A percentile compares a stretch with the other conserved stretches of the same genome.
These are phyloP conservation scores for Anniella stebbinsi DNA, from an alignment of 2,797 vertebrate genomes.

Conservation along the genomic window DNA sequence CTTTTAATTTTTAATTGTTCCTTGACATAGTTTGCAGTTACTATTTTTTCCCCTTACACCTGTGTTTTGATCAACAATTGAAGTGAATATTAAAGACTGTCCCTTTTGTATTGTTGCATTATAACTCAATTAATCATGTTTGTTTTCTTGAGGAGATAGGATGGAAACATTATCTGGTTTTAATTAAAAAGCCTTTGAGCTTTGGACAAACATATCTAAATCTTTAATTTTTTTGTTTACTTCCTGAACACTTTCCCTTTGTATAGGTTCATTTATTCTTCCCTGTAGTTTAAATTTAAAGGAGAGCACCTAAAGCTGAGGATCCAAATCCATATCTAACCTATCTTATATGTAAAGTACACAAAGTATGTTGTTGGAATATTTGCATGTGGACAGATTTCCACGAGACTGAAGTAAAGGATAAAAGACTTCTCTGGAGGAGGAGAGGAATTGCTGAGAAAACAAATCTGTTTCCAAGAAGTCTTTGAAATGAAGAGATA, in stretches of 20 bases:
- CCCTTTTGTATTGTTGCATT: neutral
- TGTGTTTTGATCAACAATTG: fast-evolving
- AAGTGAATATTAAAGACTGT: neutral
- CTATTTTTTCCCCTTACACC: neutral
- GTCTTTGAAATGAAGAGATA: neutral
- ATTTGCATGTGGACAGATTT: neutral
- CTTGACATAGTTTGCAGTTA: neutral
- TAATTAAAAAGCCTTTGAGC: conserved; percentile 1
- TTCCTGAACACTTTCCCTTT: neutral
- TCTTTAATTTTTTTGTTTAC: neutral
- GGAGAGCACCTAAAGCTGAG: neutral
- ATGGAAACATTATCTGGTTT: neutral
- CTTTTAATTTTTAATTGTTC: neutral
- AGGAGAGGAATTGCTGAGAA: neutral
- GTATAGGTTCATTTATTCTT: neutral
- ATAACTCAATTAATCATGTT: fast-evolving
- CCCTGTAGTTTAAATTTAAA: neutral
- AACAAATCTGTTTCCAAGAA: neutral
- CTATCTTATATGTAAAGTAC: neutral
- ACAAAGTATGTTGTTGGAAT: neutral
- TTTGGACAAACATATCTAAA: neutral
- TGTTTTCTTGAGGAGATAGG: fast-evolving
- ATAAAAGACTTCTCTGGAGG: neutral
- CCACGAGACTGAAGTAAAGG: neutral
- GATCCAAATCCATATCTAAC: neutral